A percentile compares a stretch with the other conserved stretches of the same genome.
Evolutionary conservation across 2,113 vertebrate species (phyloP).

Genomic region (Pantherophis guttatus): DNA sequence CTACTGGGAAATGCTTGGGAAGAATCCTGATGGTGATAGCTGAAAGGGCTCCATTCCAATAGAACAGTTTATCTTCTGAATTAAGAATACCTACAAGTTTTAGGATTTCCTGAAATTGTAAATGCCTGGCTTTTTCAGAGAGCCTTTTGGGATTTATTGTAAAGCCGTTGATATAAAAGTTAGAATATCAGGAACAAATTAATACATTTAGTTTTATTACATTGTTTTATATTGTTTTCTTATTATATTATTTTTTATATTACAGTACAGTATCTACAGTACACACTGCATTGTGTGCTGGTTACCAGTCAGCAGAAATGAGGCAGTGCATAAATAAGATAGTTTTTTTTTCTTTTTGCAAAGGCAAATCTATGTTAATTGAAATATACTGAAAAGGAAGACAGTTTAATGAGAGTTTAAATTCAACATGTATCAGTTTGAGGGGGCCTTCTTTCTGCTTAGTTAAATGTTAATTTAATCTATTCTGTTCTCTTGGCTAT

Average conservation of each 20-base stretch:
- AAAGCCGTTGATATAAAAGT: neutral
- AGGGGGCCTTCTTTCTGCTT: neutral
- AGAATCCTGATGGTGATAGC: neutral
- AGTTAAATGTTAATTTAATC: neutral
- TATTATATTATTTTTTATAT: neutral
- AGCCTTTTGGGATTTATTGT: neutral
- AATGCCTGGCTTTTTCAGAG: neutral
- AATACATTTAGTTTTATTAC: neutral
- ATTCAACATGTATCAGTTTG: neutral
- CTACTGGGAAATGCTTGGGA: neutral
- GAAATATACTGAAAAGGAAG: neutral
- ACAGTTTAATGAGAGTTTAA: neutral
- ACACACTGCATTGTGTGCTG: neutral
- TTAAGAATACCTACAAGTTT: neutral
- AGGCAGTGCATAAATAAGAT: neutral
- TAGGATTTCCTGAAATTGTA: neutral
- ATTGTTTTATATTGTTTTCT: neutral
- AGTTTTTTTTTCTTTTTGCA: neutral
- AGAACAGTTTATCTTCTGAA: neutral
- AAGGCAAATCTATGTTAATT: neutral
- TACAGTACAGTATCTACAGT: neutral
- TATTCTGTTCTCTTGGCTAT: neutral
- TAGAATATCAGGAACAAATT: neutral
- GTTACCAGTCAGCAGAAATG: neutral
- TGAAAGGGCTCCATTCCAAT: neutral